Evolutionary conservation across 2,113 vertebrate genomes (phyloP), one percentile per base, ranked within the genome.

Genomic region (Malurus melanocephalus): DNA sequence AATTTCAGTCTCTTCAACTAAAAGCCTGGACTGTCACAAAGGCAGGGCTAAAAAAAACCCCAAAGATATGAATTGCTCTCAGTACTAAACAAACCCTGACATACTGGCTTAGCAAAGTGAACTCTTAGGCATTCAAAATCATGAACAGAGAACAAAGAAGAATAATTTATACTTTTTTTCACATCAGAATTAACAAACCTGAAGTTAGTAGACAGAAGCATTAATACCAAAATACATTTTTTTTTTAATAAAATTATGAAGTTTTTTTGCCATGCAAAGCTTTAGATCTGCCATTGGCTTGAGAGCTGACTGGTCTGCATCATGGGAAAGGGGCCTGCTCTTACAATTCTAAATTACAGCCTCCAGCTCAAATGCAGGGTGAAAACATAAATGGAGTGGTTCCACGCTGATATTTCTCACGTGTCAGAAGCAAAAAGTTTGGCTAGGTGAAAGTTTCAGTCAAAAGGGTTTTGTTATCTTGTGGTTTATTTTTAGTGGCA

Each of bases 31-130:
- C 20, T 60, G 23, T 6, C 8, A 43, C 45, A 64, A 60, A 64
- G 2, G 14, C 1, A 5, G 3, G 5, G 4, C 4, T 66, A 38
- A 59, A 79, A 42, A n/a, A n/a, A n/a, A 0, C 0, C 16, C 32
- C 10, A 40, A 10, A 80, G 10, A 1, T 32, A 27, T 16, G 20
- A 16, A 28, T 68, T 69, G 11, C 2, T 76, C 45, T 69, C 35
- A 53, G 4, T 22, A 40, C 14, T 65, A 46, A 85, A 45, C 5
- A 65, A 46, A 40, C 4, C 3, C 21, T 61, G 38, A 42, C 43
- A 69, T 4, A 26, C 2, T 81, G 64, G 5, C 13, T 67, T 45
- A 16, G 7, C 3, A 64, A 89, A 55, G 16, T 9, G 7, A 71
- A 49, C 24, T 52, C 38, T 65, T 40, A n/a, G 6, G 15, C 52